phyloP scores from a whole-genome alignment of 2,113 vertebrate genomes.

The Paradoxurus hermaphroditus region DNA sequence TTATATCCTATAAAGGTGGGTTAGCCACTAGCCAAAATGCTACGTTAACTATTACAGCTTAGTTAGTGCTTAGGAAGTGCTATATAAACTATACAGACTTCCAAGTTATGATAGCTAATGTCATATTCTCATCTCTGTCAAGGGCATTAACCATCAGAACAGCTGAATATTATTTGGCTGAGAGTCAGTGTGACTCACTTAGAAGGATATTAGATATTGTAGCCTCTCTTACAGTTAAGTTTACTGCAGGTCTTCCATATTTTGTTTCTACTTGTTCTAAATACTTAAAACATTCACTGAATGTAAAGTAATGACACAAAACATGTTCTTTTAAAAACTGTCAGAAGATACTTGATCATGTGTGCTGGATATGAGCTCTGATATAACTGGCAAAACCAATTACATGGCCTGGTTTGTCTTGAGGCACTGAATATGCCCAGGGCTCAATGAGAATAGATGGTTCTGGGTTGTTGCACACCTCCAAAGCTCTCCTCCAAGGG shows the following conservation, averaged over 20 bases:
- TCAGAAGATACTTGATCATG: not conserved
- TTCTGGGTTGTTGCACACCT: not conserved
- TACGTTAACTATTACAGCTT: not conserved
- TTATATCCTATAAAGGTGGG: not conserved
- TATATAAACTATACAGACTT: not conserved
- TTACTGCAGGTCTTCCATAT: not conserved
- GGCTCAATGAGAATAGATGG: not conserved
- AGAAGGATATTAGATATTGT: not conserved
- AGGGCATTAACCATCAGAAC: not conserved
- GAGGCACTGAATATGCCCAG: not conserved
- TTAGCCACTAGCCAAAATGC: not conserved
- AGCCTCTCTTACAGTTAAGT: not conserved
- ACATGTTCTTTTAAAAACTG: not conserved
- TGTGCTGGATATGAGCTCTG: not conserved
- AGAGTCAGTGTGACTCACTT: not conserved
- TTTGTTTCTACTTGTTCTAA: not conserved
- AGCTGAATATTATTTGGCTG: not conserved
- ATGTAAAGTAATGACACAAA: not conserved
- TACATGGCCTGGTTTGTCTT: not conserved
- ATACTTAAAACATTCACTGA: not conserved
- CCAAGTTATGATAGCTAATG: not conserved
- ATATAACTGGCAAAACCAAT: not conserved
- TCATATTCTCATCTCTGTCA: not conserved
- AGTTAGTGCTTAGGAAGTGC: not conserved
- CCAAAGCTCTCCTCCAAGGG: not conserved